phyloP scores from a whole-genome alignment of 2,888 invertebrate species.

The Drosophila meridiana region DNA sequence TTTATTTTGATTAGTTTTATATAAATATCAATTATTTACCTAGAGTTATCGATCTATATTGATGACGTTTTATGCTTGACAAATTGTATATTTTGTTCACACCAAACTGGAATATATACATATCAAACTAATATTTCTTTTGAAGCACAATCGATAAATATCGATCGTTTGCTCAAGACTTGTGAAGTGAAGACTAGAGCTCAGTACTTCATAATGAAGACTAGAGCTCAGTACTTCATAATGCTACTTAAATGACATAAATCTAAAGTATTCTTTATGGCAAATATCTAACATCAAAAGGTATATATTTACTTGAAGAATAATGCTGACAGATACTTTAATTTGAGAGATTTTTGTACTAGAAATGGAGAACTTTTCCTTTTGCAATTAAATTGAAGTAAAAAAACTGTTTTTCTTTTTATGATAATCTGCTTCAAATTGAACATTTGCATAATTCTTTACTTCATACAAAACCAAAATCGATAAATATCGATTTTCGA shows the following conservation, averaged over 20 bases:
- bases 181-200: not conserved
- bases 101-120: too few species aligned
- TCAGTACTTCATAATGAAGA: not conserved
- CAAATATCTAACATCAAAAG: not conserved
- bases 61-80: too few species aligned
- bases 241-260: not conserved
- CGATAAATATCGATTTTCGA: conserved; percentile 8
- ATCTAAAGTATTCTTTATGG: too few species aligned
- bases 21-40: too few species aligned
- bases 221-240: not conserved
- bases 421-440: not conserved
- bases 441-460: not conserved
- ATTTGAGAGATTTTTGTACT: not conserved
- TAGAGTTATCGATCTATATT: too few species aligned
- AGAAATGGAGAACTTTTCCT: not conserved
- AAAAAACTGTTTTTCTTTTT: not conserved
- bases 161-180: not conserved
- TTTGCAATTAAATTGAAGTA: not conserved
- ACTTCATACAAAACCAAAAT: not conserved
- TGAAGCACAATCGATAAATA: not conserved
- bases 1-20: too few species aligned
- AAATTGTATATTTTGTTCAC: too few species aligned
- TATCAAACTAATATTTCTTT: not conserved
- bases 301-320: not conserved
- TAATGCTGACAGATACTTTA: not conserved